Evolutionary conservation across 2,797 vertebrate species (phyloP).

Genomic region (Halcyon badia): DNA sequence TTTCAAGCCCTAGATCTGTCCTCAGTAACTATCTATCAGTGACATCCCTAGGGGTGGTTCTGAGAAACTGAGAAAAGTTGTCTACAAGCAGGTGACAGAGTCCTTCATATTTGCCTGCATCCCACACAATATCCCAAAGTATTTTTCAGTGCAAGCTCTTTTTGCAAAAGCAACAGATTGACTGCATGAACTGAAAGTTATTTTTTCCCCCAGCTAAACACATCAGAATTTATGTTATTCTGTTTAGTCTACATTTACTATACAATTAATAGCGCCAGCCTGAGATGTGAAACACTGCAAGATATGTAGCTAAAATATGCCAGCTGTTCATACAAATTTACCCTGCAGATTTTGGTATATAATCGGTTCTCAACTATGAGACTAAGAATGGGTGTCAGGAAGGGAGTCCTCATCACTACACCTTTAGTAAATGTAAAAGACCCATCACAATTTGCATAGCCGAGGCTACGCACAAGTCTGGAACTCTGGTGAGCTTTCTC

Average conservation of each 20-base stretch:
- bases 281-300: neutral
- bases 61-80: neutral
- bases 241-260: neutral
- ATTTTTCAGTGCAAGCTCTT: neutral
- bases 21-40: neutral
- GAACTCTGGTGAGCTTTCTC: neutral
- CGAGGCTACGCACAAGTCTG: neutral
- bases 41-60: neutral
- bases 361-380: neutral
- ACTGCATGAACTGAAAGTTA: neutral
- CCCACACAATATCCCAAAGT: neutral
- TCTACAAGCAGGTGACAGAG: neutral
- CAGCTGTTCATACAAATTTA: neutral
- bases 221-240: neutral
- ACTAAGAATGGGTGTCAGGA: neutral
- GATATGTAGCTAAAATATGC: neutral
- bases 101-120: neutral
- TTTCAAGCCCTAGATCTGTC: neutral
- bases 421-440: neutral
- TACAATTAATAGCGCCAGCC: neutral
- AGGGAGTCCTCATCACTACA: neutral
- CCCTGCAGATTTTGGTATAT: neutral
- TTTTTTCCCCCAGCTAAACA: neutral
- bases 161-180: neutral
- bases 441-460: neutral